These are phyloP conservation scores for Polydrusus cervinus DNA, from an alignment of 2,888 invertebrate genomes.

Conservation along the genomic window DNA sequence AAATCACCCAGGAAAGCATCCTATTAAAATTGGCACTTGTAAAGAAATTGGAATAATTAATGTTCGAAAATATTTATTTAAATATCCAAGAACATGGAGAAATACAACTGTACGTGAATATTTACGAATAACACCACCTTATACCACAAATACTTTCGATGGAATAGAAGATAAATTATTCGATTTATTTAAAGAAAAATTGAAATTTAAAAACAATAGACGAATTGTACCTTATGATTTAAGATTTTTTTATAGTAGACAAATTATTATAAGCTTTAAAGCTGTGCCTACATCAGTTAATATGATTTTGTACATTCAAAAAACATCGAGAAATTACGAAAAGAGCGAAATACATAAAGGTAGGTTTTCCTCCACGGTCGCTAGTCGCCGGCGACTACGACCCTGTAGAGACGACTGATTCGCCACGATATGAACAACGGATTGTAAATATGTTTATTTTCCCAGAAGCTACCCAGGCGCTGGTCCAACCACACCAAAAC, in stretches of 20 bases:
- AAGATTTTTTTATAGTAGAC: not conserved
- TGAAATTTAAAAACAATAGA: not conserved
- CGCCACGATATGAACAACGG: no score
- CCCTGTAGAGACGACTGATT: no score
- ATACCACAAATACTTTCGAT: not conserved
- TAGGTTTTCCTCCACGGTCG: no score
- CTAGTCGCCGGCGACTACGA: no score
- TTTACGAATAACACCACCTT: conserved; percentile 5
- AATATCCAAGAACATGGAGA: conserved; percentile 32
- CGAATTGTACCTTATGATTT: not conserved
- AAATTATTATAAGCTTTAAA: no score
- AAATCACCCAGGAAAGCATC: not conserved
- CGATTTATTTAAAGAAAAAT: conserved; percentile 11
- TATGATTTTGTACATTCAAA: no score
- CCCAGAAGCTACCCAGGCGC: no score
- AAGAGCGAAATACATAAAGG: no score
- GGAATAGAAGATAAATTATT: conserved; percentile 26
- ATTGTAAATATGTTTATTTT: no score
- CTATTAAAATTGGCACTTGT: conserved; percentile 23
- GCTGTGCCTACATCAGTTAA: no score
- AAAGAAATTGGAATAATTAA: not conserved
- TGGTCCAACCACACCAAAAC: no score
- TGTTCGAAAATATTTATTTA: not conserved
- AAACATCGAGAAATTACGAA: no score
- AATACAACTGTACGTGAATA: conserved; percentile 27